These are phyloP conservation scores for Hiodon tergisus DNA, from an alignment of 2,113 vertebrate species.

Conservation along the genomic window DNA sequence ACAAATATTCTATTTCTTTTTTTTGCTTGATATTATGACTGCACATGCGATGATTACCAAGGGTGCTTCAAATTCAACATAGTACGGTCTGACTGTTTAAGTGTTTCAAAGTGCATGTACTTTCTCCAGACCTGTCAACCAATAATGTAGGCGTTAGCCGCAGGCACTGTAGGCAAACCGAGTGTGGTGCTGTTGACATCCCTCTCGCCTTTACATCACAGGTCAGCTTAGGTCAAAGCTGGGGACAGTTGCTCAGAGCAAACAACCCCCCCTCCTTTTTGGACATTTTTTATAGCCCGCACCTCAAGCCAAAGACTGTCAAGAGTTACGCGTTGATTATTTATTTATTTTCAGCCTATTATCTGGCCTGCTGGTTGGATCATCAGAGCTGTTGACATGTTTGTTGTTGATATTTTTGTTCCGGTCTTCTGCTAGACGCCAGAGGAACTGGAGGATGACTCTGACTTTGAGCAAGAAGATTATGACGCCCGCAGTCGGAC, in stretches of 20 bases:
- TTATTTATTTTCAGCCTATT: not conserved
- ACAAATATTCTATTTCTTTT: too few relatives aligned
- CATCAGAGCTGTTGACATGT: not conserved
- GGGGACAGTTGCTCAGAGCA: not conserved
- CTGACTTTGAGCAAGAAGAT: conserved; percentile 98
- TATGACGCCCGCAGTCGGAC: conserved; percentile 95
- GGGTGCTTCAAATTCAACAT: too few relatives aligned
- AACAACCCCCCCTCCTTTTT: not conserved
- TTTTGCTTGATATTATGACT: too few relatives aligned
- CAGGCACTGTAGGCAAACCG: too few relatives aligned
- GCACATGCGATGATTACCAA: too few relatives aligned
- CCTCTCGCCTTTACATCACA: not conserved
- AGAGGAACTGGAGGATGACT: conserved; percentile 96
- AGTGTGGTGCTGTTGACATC: not conserved
- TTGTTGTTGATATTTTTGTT: not conserved
- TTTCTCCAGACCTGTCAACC: not conserved
- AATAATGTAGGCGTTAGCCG: not conserved
- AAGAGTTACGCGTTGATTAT: not conserved
- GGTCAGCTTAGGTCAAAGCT: not conserved
- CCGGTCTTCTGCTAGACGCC: conserved; percentile 71
- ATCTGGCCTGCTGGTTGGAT: not conserved
- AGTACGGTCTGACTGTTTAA: too few relatives aligned
- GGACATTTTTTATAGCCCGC: not conserved
- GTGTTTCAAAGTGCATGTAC: too few relatives aligned
- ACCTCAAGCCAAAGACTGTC: not conserved